phyloP scores from a whole-genome alignment of 92 coral and sea anemone genomes.

The Palythoa grandiflora region DNA sequence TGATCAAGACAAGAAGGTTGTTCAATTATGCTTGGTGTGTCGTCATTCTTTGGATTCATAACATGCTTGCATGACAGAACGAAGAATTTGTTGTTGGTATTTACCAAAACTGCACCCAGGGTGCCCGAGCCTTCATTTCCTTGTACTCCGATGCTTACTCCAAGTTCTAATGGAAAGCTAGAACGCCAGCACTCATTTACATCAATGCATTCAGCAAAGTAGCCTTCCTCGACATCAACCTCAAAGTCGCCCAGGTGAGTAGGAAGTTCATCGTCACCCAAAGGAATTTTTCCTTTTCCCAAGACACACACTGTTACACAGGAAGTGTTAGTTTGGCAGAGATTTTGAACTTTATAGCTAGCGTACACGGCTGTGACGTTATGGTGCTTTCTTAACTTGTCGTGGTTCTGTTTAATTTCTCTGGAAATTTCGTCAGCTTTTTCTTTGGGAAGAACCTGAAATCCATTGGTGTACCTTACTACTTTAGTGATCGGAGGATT shows the following conservation, averaged over 20 bases:
- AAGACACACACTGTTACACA: background rate
- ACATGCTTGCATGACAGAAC: background rate
- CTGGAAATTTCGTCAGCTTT: too few relatives aligned
- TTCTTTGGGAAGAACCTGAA: too few relatives aligned
- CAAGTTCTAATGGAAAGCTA: background rate
- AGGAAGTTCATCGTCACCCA: background rate
- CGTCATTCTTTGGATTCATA: background rate
- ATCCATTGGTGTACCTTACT: too few relatives aligned
- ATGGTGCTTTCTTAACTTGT: too few relatives aligned
- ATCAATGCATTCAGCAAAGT: background rate
- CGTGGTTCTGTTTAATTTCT: too few relatives aligned
- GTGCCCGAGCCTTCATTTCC: background rate
- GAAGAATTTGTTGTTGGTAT: background rate
- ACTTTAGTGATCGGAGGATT: too few relatives aligned
- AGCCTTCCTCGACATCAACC: background rate
- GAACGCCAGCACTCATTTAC: background rate
- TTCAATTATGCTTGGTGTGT: background rate
- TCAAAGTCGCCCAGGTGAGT: background rate
- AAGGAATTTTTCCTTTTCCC: background rate
- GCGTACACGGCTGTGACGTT: background rate
- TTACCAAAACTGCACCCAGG: background rate
- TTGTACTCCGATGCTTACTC: background rate
- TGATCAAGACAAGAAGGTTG: background rate
- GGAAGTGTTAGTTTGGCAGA: background rate
- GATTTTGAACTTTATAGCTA: background rate